Evolutionary conservation across 2,113 vertebrate species (phyloP), one percentile per base, ranked within the genome.

Genomic region (Oenanthe oenanthe): DNA sequence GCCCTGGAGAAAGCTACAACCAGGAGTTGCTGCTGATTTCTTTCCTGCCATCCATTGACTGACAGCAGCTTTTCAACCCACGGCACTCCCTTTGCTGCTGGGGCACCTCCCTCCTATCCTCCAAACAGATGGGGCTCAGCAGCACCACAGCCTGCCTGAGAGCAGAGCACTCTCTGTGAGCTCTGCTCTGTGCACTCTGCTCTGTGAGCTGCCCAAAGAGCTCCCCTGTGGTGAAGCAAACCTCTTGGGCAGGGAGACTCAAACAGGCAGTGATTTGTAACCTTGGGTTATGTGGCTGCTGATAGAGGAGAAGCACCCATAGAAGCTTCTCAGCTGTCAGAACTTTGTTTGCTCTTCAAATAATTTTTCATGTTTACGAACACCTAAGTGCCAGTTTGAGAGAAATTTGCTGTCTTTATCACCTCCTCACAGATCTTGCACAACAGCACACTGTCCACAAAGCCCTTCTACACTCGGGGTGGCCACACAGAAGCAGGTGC

Each of bases 361-460:
- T 12, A 17, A 77, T 29, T 63, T 10, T 48, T 38, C 4, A 2
- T 10, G 36, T 36, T 53, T 67, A 40, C n/a, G 56, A 53, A 54
- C 12, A 67, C 11, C 13, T 21, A 73, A 66, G 32, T 13, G 29
- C 9, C 47, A 19, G 12, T 47, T 40, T 45, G 36, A 66, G 78
- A 53, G 21, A n/a, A 65, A 50, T 32, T 22, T 62, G 20, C 17
- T 63, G 10, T 36, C 61, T 68, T 36, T 58, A 29, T 19, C 17
- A n/a, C 10, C 58, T 63, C 71, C 71, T 48, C 13, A 6, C 38
- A 45, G 8, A 68, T 16, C 24, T 36, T 17, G 2, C 60, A 61
- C 10, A 53, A 62, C 34, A 71, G 26, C 62, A 68, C 5, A 1
- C 12, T 0, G 0, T 31, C 54, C 76, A 70, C 25, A 67, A 48